These are phyloP conservation scores for Eriosoma lanigerum DNA, from an alignment of 1,140 invertebrate species.

Conservation along the genomic window DNA sequence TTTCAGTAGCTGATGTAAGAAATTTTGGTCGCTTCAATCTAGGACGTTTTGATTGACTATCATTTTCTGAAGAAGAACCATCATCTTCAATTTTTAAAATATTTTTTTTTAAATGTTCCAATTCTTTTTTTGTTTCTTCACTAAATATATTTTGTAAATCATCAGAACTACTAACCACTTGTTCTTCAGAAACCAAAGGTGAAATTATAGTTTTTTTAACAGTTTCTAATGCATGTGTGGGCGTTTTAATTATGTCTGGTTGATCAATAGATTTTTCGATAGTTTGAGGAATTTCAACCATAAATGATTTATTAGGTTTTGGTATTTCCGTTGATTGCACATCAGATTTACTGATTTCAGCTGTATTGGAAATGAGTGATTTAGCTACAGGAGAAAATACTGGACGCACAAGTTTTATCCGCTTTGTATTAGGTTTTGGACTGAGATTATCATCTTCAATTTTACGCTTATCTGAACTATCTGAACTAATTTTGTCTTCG, in stretches of 20 bases:
- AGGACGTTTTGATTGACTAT: constrained; percentile 43
- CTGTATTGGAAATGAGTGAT: background rate
- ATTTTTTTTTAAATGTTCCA: constrained; percentile 43
- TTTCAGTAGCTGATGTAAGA: constrained; percentile 18
- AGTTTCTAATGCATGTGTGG: background rate
- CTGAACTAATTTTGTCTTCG: background rate
- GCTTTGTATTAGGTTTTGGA: constrained; percentile 40
- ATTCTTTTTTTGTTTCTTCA: constrained; percentile 46
- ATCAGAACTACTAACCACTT: constrained; percentile 16
- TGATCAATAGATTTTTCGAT: background rate
- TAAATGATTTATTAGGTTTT: background rate
- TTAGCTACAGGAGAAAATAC: constrained; percentile 32
- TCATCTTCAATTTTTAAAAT: constrained; percentile 50
- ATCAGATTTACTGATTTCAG: background rate
- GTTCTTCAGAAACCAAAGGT: background rate
- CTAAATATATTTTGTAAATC: constrained; percentile 19
- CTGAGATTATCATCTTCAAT: constrained; percentile 2
- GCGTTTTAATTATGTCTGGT: background rate
- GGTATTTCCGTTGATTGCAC: background rate
- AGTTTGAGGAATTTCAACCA: background rate
- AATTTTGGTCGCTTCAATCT: constrained; percentile 41
- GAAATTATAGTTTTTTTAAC: background rate
- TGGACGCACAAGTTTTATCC: constrained; percentile 34
- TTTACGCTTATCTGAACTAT: constrained; percentile 35
- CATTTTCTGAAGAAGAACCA: constrained; percentile 45